Evolutionary conservation across 2,797 vertebrate species (phyloP).

Genomic region (Periparus ater): DNA sequence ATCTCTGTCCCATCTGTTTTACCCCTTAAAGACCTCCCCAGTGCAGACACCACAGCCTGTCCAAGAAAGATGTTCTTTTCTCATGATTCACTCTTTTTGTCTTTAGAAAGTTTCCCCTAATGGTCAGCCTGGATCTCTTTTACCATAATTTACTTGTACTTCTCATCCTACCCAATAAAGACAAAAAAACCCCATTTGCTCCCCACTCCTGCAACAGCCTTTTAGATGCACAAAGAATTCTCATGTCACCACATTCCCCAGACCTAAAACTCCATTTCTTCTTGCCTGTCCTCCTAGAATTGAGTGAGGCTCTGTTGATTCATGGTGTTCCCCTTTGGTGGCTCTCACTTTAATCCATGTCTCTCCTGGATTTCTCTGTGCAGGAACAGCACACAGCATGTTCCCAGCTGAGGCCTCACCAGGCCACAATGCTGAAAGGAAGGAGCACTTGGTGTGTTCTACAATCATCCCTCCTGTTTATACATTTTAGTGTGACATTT

Average conservation of each 20-base stretch:
- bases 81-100: not conserved
- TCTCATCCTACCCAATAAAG: not conserved
- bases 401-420: not conserved
- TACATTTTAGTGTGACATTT: not conserved
- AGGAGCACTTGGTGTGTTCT: not conserved
- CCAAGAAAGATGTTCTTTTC: not conserved
- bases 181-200: not conserved
- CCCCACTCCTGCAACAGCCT: not conserved
- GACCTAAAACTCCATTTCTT: not conserved
- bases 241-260: not conserved
- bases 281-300: not conserved
- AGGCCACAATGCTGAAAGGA: not conserved
- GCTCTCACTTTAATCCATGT: not conserved
- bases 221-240: not conserved
- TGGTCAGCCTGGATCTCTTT: not conserved
- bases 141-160: not conserved
- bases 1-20: not conserved
- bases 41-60: not conserved
- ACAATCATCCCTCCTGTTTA: not conserved
- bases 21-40: not conserved
- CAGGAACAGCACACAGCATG: fast-evolving
- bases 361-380: not conserved
- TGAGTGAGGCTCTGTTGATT: not conserved
- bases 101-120: not conserved
- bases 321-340: not conserved